Evolutionary conservation across 1,140 invertebrate species (phyloP), one percentile per base, ranked within the genome.

Genomic region (Ruditapes philippinarum): DNA sequence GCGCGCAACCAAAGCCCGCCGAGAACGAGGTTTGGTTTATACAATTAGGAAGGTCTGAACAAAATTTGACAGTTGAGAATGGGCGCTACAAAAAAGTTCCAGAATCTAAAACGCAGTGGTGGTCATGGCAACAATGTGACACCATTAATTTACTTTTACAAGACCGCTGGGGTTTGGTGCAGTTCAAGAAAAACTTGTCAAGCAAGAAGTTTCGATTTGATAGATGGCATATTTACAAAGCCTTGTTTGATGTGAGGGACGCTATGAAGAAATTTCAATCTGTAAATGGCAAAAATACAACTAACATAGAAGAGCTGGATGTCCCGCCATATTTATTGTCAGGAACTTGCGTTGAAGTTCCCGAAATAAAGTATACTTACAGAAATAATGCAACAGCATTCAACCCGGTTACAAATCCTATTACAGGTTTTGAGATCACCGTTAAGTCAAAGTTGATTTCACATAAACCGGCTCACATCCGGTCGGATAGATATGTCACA

Each of bases 241-340:
- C 83, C 19, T n/a, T 86, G 1, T 86, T 86, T 31, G 83, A 86
- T 57, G 76, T 86, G 83, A 86, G 76, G 83, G 70, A 86, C 31
- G 83, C 54, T 0, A 76, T 86, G 83, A 86, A 76, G 31, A 76
- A 86, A 45, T 76, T 40, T 49, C 49, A 86, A 33, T 68, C 83
- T 28, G 54, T 86, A 7, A 51, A 86, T 22, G 83, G 83, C 25
- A 36, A 33, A 57, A 76, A 57, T n/a, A 73, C 68, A 22, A 45
- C 40, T 22, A 31, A 68, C 1, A 86, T 86, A 45, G 83, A 86
- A 42, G 83, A 86, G 31, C 70, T 86, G 1, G 83, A 86, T 31
- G 33, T 86, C 49, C 83, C 83, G 49, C 83, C 83, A 86, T 86
- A 86, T 86, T 86, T 86, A 36, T 25, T 86, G 14, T 38, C 73